Base-by-base conservation (phyloP, 2,797 vertebrate species). In the Varecia variegata region DNA sequence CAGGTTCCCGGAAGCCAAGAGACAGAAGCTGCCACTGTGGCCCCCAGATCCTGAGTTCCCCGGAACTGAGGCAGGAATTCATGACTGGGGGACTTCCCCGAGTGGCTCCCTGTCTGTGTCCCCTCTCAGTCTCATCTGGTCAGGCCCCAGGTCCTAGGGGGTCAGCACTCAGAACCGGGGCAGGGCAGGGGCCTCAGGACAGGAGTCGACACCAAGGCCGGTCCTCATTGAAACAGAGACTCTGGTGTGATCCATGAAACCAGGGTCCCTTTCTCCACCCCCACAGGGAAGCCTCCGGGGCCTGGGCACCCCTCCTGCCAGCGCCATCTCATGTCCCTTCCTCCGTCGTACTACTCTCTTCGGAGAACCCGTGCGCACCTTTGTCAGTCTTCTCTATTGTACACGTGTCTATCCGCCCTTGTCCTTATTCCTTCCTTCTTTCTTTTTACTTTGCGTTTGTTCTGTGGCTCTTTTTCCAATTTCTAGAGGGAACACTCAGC, bases 41-140 rank as follows among this genome's bases (percentile, higher is more conserved):
- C 18, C 32, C 38, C 77, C 30, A 14, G 30, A 40, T 35, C 18
- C 56, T 2, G 32, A 76, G 18, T 27, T 73, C 21, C 68, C 30
- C 5, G 7, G 32, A 27, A n/a, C 43, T 1, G 45, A 71, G 40
- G 60, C 0, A 1, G 32, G 60, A 76, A 38, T n/a, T 70, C 18
- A 1, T 0, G 17, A 9, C 60, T 0, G 10, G 56, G 35, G 11
- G 4, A 0, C 11, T 25, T 5, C n/a, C 65, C 8, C 1, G 1
- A 0, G 1, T 9, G 32, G 15, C 54, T 84, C 7, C 13, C 23
- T 45, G 5, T 56, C 43, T 15, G 13, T 1, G 10, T 7, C 70
- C 43, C 43, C 4, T 30, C 15, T 40, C 21, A 3, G 47, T 50
- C 32, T 82, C 79, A 9, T 32, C 60, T 27, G 43, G 20, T 35